phyloP scores from a whole-genome alignment of 2,797 vertebrate genomes.

The Thamnophis elegans region DNA sequence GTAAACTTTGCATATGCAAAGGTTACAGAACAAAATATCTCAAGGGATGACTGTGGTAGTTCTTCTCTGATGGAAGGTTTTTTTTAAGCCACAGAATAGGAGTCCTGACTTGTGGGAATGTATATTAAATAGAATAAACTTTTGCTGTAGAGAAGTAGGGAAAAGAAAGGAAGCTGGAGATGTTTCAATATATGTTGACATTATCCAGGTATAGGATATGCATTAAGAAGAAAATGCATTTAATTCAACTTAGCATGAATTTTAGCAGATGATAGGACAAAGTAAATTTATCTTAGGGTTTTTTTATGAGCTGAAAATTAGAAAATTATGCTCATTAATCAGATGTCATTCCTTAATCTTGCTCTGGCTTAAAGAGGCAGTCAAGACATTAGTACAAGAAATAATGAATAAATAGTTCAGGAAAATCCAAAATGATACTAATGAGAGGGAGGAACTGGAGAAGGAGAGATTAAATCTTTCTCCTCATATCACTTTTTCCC shows the following conservation, averaged over 20 bases:
- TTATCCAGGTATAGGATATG: background rate
- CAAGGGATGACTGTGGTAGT: background rate
- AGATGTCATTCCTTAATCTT: background rate
- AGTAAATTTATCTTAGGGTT: background rate
- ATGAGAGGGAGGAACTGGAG: background rate
- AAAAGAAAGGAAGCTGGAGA: background rate
- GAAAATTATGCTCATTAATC: background rate
- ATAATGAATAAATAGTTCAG: background rate
- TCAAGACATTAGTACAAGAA: background rate
- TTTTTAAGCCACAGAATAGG: conserved; percentile 33
- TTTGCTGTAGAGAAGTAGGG: background rate
- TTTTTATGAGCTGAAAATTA: background rate
- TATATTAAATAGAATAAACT: conserved; percentile 6
- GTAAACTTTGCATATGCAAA: conserved; percentile 39
- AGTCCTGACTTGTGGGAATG: conserved; percentile 23
- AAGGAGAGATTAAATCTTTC: background rate
- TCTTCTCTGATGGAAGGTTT: conserved; percentile 35
- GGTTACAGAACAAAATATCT: conserved; percentile 34
- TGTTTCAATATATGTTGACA: background rate
- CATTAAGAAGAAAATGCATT: background rate
- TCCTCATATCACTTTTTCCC: background rate
- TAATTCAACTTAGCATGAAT: background rate
- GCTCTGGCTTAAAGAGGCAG: background rate
- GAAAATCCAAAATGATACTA: background rate
- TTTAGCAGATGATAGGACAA: background rate